These are phyloP conservation scores for Lemur catta DNA, from an alignment of 2,797 vertebrate species.

Conservation along the genomic window DNA sequence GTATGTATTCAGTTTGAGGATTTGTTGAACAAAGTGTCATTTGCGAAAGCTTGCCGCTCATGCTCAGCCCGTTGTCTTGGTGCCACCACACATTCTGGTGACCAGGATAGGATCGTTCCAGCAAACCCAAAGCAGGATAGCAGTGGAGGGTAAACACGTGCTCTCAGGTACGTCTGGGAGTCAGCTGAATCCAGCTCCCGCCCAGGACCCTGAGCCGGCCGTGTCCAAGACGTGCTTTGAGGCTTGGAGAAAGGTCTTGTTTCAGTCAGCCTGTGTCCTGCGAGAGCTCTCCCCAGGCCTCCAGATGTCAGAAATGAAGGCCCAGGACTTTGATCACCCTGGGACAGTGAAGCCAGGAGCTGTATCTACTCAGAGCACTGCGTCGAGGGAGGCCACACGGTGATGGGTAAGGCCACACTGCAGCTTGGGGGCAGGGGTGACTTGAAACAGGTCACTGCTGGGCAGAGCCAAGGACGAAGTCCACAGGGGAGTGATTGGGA, in stretches of 20 bases:
- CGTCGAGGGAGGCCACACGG: not conserved
- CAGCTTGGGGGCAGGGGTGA: not conserved
- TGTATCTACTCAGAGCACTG: not conserved
- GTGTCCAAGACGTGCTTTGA: not conserved
- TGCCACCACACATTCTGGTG: not conserved
- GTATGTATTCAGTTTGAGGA: fast-evolving
- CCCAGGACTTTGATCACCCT: not conserved
- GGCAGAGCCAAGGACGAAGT: not conserved
- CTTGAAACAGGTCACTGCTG: not conserved
- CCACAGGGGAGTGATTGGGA: not conserved
- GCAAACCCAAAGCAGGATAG: not conserved
- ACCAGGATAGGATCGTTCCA: not conserved
- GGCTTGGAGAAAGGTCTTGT: not conserved
- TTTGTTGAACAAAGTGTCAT: not conserved
- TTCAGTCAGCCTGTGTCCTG: not conserved
- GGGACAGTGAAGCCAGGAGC: not conserved
- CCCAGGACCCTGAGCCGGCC: not conserved
- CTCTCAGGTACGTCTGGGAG: not conserved
- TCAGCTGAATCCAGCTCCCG: not conserved
- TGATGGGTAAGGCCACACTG: not conserved
- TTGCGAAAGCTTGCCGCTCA: not conserved
- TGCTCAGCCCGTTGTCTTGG: not conserved
- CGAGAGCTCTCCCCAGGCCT: not conserved
- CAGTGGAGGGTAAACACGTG: not conserved
- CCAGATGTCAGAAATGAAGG: not conserved